phyloP scores from a whole-genome alignment of 2,797 vertebrate genomes.

The Aselliscus stoliczkanus region DNA sequence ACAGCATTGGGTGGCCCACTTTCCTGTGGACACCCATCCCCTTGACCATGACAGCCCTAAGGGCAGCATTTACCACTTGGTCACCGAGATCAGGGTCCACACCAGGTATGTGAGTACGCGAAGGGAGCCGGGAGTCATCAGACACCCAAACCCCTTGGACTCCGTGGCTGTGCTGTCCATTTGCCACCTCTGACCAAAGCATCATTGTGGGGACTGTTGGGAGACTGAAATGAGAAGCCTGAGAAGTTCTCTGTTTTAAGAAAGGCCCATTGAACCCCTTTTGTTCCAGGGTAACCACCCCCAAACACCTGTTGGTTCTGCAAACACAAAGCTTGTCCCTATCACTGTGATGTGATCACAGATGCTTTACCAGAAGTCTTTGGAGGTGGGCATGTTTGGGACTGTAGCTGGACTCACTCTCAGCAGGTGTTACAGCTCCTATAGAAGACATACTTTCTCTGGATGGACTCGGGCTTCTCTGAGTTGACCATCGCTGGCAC shows the following conservation, averaged over 20 bases:
- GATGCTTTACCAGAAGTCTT: neutral
- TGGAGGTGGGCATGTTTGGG: neutral
- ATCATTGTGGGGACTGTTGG: neutral
- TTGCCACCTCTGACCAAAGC: neutral
- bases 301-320: neutral
- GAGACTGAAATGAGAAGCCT: neutral
- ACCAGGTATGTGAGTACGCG: neutral
- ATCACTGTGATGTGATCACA: neutral
- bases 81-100: neutral
- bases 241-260: neutral
- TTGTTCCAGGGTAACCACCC: neutral
- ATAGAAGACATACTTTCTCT: neutral
- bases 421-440: neutral
- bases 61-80: neutral
- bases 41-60: neutral
- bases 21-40: accelerated
- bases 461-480: neutral
- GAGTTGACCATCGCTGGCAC: neutral
- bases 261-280: neutral
- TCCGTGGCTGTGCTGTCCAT: neutral
- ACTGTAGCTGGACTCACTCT: neutral
- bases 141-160: no score
- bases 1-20: no score
- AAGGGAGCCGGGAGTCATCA: no score
- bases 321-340: neutral